Conservation (phyloP, 2,113 vertebrate genomes). For the Cinclus cinclus region DNA sequence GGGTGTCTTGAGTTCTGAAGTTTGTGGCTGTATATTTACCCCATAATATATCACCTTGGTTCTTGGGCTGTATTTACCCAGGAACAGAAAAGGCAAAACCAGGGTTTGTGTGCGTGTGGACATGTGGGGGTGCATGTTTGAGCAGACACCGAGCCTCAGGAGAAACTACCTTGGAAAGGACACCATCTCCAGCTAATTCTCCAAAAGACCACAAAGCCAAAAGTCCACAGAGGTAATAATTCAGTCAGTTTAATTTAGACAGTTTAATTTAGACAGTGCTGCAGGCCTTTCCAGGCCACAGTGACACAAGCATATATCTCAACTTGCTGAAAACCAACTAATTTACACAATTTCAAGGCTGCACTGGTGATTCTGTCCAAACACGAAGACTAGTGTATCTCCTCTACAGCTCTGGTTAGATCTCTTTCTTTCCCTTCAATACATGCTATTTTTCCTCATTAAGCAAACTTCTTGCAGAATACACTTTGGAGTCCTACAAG, state of each 20-base stretch:
- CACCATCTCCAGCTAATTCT: not conserved
- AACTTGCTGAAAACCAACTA: not conserved
- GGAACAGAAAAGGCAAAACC: not conserved
- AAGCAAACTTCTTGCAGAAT: not conserved
- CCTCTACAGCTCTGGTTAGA: not conserved
- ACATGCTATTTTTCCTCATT: not conserved
- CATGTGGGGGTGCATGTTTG: fast-evolving
- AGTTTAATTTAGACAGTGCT: not conserved
- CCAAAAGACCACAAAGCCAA: not conserved
- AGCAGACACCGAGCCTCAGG: not conserved
- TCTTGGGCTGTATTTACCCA: not conserved
- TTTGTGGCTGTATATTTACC: not conserved
- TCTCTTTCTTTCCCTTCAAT: not conserved
- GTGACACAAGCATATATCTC: not conserved
- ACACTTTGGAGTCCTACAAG: not conserved
- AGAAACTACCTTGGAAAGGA: not conserved
- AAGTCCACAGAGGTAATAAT: not conserved
- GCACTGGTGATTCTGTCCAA: not conserved
- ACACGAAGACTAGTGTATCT: not conserved
- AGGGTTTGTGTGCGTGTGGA: too few species aligned
- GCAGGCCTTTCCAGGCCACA: not conserved
- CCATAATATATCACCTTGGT: not conserved
- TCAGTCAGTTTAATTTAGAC: not conserved
- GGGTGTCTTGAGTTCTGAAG: not conserved
- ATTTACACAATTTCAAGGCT: not conserved